Evolutionary conservation across 2,113 vertebrate genomes (phyloP).

Genomic region (Xenopus laevis): DNA sequence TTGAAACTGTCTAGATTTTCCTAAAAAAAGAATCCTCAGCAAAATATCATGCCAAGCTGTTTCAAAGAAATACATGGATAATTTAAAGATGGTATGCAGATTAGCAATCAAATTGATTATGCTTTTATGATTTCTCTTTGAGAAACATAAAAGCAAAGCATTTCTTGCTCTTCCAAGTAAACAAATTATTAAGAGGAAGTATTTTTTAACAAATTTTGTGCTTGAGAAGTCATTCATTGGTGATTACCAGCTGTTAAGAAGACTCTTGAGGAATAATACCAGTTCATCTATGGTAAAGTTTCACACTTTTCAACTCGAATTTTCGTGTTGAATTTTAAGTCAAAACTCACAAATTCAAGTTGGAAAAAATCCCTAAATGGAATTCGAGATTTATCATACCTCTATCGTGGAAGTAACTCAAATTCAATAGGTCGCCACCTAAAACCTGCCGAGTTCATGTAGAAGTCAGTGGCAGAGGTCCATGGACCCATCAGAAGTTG

Average conservation of each 20-base stretch:
- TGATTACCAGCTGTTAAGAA: conserved; percentile 30
- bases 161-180: conserved; percentile 33
- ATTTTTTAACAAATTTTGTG: conserved; percentile 32
- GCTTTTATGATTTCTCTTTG: conserved; percentile 42
- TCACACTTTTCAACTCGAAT: not conserved
- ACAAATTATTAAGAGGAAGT: conserved; percentile 40
- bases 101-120: conserved; percentile 24
- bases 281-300: conserved; percentile 13
- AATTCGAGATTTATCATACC: no score
- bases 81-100: conserved; percentile 25
- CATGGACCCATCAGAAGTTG: no score
- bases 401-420: no score
- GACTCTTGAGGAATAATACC: conserved; percentile 28
- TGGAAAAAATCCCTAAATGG: no score
- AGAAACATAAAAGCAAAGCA: conserved; percentile 28
- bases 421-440: no score
- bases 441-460: no score
- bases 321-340: no score
- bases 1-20: not conserved
- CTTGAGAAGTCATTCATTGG: conserved; percentile 37
- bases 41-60: conserved; percentile 1
- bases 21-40: not conserved
- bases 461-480: no score
- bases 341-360: no score
- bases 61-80: conserved; percentile 23